phyloP scores from a whole-genome alignment of 2,888 invertebrate species.

The Leptarthrus brevirostris region DNA sequence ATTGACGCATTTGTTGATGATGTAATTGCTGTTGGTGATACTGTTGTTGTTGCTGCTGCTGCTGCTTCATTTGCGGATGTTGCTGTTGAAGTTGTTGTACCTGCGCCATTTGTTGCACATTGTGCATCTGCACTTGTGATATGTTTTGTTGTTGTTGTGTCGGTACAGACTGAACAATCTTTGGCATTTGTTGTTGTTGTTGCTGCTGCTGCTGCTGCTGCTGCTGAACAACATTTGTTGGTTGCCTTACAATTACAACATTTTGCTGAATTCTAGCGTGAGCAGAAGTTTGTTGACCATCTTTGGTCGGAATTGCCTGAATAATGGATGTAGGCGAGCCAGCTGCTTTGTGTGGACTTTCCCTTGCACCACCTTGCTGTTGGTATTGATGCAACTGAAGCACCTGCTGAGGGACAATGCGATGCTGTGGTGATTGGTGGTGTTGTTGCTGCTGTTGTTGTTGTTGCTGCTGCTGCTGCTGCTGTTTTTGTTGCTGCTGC shows the following conservation, averaged over 20 bases:
- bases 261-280: slow-evolving; percentile 49
- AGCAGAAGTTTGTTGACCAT: neutral
- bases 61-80: neutral
- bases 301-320: slow-evolving; percentile 45
- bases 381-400: slow-evolving; percentile 57
- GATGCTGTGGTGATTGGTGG: slow-evolving; percentile 52
- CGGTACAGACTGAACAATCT: neutral
- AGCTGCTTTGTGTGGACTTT: slow-evolving; percentile 41
- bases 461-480: slow-evolving; percentile 53
- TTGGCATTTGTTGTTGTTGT: slow-evolving; percentile 1
- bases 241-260: slow-evolving; percentile 50
- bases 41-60: neutral
- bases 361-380: slow-evolving; percentile 50
- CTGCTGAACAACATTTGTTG: neutral
- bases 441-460: slow-evolving; percentile 52
- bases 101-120: neutral
- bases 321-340: slow-evolving; percentile 26
- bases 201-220: slow-evolving; percentile 31
- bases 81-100: neutral
- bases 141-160: neutral
- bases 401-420: slow-evolving; percentile 54
- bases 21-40: neutral
- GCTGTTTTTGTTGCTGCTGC: too few relatives aligned
- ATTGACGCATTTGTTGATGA: slow-evolving; percentile 3
- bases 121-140: neutral